Evolutionary conservation across 2,113 vertebrate species (phyloP).

Genomic region (Gadus macrocephalus): DNA sequence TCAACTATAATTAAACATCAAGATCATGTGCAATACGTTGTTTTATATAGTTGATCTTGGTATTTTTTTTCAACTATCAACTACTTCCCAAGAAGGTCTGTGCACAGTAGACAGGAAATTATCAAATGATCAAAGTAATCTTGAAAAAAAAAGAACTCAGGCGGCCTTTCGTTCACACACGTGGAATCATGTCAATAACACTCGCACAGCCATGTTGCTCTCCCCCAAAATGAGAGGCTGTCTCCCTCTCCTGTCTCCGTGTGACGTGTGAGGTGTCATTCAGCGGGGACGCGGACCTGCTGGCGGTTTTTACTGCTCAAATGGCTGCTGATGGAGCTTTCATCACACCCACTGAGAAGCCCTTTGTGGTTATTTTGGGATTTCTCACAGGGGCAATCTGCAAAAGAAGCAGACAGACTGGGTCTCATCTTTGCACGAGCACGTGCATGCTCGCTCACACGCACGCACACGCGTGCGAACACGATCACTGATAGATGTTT

Average conservation of each 20-base stretch:
- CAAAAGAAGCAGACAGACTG: conserved; percentile 59
- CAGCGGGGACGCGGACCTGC: conserved; percentile 55
- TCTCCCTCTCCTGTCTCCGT: conserved; percentile 37
- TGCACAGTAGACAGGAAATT: too few species aligned
- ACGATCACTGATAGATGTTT: conserved; percentile 18
- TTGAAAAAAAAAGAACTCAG: too few species aligned
- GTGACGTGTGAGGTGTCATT: conserved; percentile 50
- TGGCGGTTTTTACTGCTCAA: conserved; percentile 33
- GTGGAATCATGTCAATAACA: conserved; percentile 29
- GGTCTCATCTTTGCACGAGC: conserved; percentile 45
- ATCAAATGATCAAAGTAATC: too few species aligned
- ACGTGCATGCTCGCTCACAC: conserved; percentile 9
- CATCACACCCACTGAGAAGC: conserved; percentile 63
- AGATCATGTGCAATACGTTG: too few species aligned
- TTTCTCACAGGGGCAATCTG: conserved; percentile 62
- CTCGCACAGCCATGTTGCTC: conserved; percentile 10
- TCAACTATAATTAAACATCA: too few species aligned
- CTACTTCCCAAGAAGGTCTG: too few species aligned
- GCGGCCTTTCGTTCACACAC: too few species aligned
- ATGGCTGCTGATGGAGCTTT: conserved; percentile 67
- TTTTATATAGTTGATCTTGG: too few species aligned
- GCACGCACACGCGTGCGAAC: conserved; percentile 12
- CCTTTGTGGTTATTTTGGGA: conserved; percentile 73
- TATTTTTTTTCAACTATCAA: too few species aligned
- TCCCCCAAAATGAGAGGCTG: conserved; percentile 41